A percentile compares a stretch with the other conserved stretches of the same genome.
phyloP scores from a whole-genome alignment of 2,113 vertebrate genomes.

The Chunga burmeisteri region DNA sequence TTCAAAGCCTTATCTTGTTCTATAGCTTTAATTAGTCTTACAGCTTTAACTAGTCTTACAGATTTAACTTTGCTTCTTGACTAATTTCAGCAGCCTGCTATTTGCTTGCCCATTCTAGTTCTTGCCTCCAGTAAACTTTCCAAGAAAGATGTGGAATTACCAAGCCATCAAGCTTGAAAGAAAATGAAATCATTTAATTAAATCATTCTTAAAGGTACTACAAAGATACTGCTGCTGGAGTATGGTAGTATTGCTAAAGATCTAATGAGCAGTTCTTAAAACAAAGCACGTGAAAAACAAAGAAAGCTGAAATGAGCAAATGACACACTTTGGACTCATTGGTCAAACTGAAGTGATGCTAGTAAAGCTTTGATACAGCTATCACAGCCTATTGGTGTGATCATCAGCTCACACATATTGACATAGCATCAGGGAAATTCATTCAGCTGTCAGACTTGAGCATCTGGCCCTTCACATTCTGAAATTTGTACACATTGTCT shows the following conservation, averaged over 20 bases:
- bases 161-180: not conserved
- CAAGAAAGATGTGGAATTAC: not conserved
- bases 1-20: slow-evolving; percentile 39
- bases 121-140: not conserved
- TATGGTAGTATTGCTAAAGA: not conserved
- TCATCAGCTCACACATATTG: not conserved
- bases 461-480: not conserved
- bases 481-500: not conserved
- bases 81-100: not conserved
- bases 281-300: not conserved
- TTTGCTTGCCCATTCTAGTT: not conserved
- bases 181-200: not conserved
- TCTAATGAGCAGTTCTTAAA: not conserved
- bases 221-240: not conserved
- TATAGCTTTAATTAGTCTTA: slow-evolving; percentile 15
- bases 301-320: not conserved
- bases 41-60: not conserved
- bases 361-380: not conserved
- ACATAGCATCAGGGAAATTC: not conserved
- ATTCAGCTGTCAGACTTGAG: not conserved
- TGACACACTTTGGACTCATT: not conserved
- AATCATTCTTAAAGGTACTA: not conserved
- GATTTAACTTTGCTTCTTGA: not conserved
- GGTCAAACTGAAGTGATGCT: not conserved
- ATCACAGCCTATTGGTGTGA: not conserved